phyloP scores from a whole-genome alignment of 2,888 invertebrate species.

The Octonoba sinensis region DNA sequence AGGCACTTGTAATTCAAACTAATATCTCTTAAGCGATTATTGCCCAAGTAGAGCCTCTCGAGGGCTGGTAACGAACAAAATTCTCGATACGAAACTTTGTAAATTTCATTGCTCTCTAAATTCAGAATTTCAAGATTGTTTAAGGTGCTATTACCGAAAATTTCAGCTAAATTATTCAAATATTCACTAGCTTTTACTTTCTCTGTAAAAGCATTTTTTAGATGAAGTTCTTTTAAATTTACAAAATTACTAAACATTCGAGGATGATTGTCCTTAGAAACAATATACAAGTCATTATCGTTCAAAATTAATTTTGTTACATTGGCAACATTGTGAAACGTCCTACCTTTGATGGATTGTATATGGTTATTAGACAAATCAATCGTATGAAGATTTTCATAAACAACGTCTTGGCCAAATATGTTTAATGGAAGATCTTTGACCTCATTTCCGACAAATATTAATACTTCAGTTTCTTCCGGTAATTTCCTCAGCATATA shows the following conservation, averaged over 20 bases:
- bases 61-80: conserved; percentile 81
- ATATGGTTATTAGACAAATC: conserved; percentile 84
- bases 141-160: conserved; percentile 78
- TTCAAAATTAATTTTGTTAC: conserved; percentile 80
- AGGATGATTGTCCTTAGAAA: conserved; percentile 72
- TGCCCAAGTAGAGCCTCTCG: conserved; percentile 79
- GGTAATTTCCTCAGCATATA: conserved; percentile 78
- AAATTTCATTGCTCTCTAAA: conserved; percentile 83
- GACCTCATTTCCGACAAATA: conserved; percentile 81
- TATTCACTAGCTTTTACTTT: conserved; percentile 67
- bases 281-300: conserved; percentile 76
- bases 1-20: conserved; percentile 80
- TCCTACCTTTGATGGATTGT: conserved; percentile 79
- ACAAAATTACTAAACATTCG: conserved; percentile 73
- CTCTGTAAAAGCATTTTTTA: conserved; percentile 80
- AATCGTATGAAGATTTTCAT: conserved; percentile 75
- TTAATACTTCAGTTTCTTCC: conserved; percentile 77
- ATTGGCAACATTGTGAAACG: conserved; percentile 80
- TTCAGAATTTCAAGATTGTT: conserved; percentile 79
- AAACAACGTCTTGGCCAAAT: conserved; percentile 77
- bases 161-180: conserved; percentile 72
- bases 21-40: conserved; percentile 73
- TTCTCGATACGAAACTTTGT: conserved; percentile 77
- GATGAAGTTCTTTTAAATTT: conserved; percentile 79
- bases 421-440: conserved; percentile 79